A percentile compares a stretch with the other conserved stretches of the same genome.
Evolutionary conservation across 1,140 invertebrate genomes (phyloP).

Genomic region (Drosophila ambigua): DNA sequence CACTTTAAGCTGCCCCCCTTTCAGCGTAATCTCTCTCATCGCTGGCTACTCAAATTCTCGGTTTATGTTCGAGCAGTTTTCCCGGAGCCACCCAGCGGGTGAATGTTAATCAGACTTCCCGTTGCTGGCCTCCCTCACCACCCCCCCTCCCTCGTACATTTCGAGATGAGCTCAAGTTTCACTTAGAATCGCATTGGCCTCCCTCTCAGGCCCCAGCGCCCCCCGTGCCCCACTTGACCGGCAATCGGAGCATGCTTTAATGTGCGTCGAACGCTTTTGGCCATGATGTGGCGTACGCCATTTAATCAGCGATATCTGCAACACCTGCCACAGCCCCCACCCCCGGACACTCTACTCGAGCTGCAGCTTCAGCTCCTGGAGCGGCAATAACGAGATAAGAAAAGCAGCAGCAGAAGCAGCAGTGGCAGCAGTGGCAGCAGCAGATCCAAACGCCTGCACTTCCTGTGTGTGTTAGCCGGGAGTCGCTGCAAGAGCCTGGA

Average conservation of each 20-base stretch:
- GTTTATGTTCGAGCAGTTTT: slow-evolving; percentile 20
- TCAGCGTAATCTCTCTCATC: slow-evolving; percentile 33
- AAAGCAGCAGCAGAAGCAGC: slow-evolving; percentile 34
- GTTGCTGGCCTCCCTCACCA: slow-evolving; percentile 21
- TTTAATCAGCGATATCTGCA: slow-evolving; percentile 80
- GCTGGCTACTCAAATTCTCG: slow-evolving; percentile 43
- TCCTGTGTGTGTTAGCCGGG: slow-evolving; percentile 56
- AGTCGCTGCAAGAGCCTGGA: slow-evolving; percentile 2
- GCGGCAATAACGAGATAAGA: slow-evolving; percentile 69
- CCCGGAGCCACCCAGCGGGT: slow-evolving; percentile 28
- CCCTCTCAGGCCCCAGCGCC: slow-evolving; percentile 5
- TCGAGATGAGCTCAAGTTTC: slow-evolving; percentile 38
- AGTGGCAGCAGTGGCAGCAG: slow-evolving; percentile 28
- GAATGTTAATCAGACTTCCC: slow-evolving; percentile 56
- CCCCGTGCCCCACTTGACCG: background rate
- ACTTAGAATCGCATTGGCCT: slow-evolving; percentile 5
- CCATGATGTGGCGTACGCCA: slow-evolving; percentile 78
- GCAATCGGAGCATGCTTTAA: slow-evolving; percentile 49
- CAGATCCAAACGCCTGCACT: slow-evolving; percentile 62
- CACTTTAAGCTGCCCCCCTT: slow-evolving; percentile 9
- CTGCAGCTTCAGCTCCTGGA: slow-evolving; percentile 58
- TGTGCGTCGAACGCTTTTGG: slow-evolving; percentile 71
- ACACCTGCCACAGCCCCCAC: slow-evolving; percentile 66
- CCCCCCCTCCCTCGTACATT: slow-evolving; percentile 13
- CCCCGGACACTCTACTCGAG: background rate